Evolutionary conservation across 2,888 invertebrate species (phyloP).

Genomic region (Watsonalla binaria): DNA sequence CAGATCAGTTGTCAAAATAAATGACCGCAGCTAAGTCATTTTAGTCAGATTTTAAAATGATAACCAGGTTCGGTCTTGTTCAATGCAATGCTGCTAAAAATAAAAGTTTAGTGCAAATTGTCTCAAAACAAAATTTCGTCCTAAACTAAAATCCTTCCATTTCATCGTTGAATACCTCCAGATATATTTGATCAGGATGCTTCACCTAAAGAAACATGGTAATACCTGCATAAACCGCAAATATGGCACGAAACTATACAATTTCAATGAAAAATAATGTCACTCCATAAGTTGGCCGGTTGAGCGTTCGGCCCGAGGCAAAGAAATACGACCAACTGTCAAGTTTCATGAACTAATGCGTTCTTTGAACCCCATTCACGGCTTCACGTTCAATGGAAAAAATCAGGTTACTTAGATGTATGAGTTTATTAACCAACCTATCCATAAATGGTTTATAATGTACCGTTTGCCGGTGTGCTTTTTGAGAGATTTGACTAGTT

Average conservation of each 20-base stretch:
- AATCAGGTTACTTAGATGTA: background rate
- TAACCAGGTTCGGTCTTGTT: no score
- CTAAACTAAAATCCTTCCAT: no score
- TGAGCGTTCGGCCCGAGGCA: background rate
- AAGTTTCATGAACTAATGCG: background rate
- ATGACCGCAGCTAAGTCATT: no score
- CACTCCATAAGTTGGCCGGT: background rate
- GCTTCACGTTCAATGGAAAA: background rate
- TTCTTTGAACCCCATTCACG: conserved; percentile 1
- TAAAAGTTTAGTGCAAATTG: no score
- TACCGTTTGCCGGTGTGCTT: background rate
- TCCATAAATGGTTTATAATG: background rate
- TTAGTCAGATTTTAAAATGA: no score
- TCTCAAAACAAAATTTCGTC: no score
- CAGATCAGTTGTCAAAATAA: no score
- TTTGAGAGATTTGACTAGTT: background rate
- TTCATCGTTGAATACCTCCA: no score
- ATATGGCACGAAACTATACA: background rate
- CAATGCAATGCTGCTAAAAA: no score
- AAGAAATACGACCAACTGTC: background rate
- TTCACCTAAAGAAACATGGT: no score
- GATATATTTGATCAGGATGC: no score
- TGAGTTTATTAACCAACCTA: background rate
- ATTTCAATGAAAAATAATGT: background rate
- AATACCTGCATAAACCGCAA: no score